Evolutionary conservation across 2,888 invertebrate species (phyloP).

Genomic region (Pegoplata infirma): DNA sequence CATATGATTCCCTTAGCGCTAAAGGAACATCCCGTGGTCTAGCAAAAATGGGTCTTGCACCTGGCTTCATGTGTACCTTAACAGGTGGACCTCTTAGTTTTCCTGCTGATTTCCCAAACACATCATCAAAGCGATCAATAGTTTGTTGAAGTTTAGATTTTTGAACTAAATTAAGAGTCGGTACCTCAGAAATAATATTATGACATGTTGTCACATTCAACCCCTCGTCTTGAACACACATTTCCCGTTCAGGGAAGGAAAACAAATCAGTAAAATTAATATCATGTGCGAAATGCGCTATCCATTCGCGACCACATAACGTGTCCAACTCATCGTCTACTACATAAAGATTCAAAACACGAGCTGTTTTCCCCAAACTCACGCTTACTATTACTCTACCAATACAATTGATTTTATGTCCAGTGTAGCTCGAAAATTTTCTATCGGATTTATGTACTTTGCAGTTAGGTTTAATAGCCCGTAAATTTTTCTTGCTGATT

Average conservation of each 20-base stretch:
- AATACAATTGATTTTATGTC: slow-evolving; percentile 28
- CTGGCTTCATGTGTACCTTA: not conserved
- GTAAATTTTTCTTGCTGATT: slow-evolving; percentile 20
- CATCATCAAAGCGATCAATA: not conserved
- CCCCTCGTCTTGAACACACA: too few species aligned
- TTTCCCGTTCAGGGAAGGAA: not conserved
- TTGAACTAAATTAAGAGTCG: not conserved
- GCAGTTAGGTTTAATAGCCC: not conserved
- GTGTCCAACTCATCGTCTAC: slow-evolving; percentile 37
- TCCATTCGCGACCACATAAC: slow-evolving; percentile 37
- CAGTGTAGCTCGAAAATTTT: slow-evolving; percentile 37
- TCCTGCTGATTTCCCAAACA: not conserved
- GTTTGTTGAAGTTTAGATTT: not conserved
- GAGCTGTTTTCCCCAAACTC: slow-evolving; percentile 1
- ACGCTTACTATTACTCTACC: not conserved
- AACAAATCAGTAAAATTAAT: slow-evolving; percentile 16
- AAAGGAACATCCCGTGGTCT: slow-evolving; percentile 24
- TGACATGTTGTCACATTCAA: too few species aligned
- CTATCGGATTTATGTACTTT: slow-evolving; percentile 13
- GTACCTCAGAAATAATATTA: not conserved
- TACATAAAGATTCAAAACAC: slow-evolving; percentile 17
- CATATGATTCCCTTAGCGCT: slow-evolving; percentile 16
- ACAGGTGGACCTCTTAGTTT: not conserved
- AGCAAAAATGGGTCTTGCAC: slow-evolving; percentile 20
- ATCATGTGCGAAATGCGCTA: slow-evolving; percentile 29